Conservation (phyloP, 2,113 vertebrate species). For the Mesoclemmys tuberculata region DNA sequence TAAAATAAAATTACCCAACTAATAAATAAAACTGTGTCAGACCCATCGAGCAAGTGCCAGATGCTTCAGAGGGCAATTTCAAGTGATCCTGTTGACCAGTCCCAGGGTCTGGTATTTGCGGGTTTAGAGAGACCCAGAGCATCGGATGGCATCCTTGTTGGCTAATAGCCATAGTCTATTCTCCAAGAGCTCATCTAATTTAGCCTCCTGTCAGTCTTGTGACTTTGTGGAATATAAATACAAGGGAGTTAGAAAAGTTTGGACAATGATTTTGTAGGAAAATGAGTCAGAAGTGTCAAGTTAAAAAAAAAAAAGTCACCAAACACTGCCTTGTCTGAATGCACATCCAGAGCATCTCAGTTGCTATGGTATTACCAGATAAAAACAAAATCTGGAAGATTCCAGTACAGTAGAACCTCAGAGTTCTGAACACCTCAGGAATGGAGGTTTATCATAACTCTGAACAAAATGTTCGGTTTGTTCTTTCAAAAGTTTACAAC, state of each 20-base stretch:
- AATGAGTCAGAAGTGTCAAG: background rate
- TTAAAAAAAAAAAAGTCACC: background rate
- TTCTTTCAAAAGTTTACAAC: no score
- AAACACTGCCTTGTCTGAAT: background rate
- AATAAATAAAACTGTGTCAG: background rate
- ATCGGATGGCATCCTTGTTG: background rate
- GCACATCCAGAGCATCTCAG: background rate
- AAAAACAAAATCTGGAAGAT: background rate
- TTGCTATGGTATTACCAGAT: background rate
- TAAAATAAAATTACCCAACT: background rate
- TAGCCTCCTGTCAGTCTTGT: background rate
- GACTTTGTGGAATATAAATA: background rate
- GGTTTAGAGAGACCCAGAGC: background rate
- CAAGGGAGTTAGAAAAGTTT: rapidly evolving
- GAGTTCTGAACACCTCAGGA: no score
- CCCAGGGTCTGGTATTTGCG: background rate
- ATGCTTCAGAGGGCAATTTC: background rate
- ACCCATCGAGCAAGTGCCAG: background rate
- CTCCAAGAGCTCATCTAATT: no score
- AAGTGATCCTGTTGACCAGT: background rate
- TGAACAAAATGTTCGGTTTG: no score
- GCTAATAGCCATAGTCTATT: background rate
- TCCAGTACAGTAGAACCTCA: background rate
- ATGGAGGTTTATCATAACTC: no score
- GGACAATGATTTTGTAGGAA: rapidly evolving